phyloP scores from a whole-genome alignment of 2,113 vertebrate species.

The Apteryx mantelli region DNA sequence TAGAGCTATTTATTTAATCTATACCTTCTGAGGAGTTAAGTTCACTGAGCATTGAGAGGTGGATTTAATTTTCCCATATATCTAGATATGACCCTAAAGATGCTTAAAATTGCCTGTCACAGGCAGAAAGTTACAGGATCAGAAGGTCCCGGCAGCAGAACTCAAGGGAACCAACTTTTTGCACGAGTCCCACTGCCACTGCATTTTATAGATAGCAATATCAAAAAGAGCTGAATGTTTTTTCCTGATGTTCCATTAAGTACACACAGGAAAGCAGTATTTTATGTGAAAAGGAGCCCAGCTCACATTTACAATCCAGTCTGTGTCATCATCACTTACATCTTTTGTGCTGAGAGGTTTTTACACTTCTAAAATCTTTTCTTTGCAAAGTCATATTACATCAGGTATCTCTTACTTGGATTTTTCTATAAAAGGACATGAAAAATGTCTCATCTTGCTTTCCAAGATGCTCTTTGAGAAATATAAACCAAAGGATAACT shows the following conservation, averaged over 20 bases:
- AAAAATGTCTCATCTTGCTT: neutral
- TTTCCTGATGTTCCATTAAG: constrained; percentile 13
- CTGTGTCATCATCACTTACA: neutral
- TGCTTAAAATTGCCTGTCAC: neutral
- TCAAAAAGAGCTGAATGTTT: neutral
- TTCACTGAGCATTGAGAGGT: neutral
- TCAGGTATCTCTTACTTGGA: neutral
- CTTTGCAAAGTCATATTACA: neutral
- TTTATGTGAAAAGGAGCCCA: neutral
- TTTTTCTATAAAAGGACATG: neutral
- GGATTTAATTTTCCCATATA: neutral
- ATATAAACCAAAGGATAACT: neutral
- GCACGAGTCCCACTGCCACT: neutral
- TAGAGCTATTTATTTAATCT: neutral
- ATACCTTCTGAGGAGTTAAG: neutral
- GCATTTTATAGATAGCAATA: neutral
- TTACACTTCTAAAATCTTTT: neutral
- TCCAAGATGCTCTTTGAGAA: neutral
- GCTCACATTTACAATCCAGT: neutral
- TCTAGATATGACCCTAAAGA: neutral
- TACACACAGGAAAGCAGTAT: neutral
- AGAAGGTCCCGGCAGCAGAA: neutral
- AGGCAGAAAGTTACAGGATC: neutral
- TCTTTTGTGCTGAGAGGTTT: neutral
- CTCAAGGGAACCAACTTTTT: neutral